phyloP scores from a whole-genome alignment of 2,888 invertebrate genomes.

The Hemicrepidius hirtus region DNA sequence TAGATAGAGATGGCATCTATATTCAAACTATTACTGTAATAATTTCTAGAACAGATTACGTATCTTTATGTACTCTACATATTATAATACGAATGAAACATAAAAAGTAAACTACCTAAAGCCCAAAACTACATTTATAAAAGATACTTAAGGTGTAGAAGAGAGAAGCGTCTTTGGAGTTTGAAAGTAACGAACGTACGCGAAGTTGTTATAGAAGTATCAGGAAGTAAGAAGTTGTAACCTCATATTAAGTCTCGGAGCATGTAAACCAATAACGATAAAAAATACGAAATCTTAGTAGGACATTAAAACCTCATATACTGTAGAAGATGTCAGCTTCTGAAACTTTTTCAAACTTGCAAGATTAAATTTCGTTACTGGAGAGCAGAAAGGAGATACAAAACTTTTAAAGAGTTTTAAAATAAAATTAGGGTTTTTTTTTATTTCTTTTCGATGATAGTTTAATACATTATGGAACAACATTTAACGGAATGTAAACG shows the following conservation, averaged over 20 bases:
- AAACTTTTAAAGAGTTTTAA: constrained; percentile 30
- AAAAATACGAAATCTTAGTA: constrained; percentile 27
- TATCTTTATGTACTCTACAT: too few relatives aligned
- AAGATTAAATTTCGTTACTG: constrained; percentile 39
- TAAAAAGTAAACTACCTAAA: too few relatives aligned
- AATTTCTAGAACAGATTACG: too few relatives aligned
- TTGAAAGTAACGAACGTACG: neutral
- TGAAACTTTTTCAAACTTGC: constrained; percentile 26
- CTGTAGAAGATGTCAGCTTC: constrained; percentile 34
- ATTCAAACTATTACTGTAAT: too few relatives aligned
- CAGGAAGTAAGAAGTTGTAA: constrained; percentile 10
- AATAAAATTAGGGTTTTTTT: constrained; percentile 23
- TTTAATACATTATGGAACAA: neutral
- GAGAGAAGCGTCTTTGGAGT: neutral
- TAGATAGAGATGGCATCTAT: too few relatives aligned
- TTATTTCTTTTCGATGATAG: constrained; percentile 5
- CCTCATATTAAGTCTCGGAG: constrained; percentile 11
- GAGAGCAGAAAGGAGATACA: constrained; percentile 24
- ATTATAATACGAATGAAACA: too few relatives aligned
- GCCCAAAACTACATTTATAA: too few relatives aligned
- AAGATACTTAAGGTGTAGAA: too few relatives aligned
- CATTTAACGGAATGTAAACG: neutral
- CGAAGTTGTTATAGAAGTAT: neutral
- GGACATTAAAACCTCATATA: constrained; percentile 29
- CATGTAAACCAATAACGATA: constrained; percentile 25